Evolutionary conservation across 2,888 invertebrate species (phyloP).

Genomic region (Oscheius sp.): DNA sequence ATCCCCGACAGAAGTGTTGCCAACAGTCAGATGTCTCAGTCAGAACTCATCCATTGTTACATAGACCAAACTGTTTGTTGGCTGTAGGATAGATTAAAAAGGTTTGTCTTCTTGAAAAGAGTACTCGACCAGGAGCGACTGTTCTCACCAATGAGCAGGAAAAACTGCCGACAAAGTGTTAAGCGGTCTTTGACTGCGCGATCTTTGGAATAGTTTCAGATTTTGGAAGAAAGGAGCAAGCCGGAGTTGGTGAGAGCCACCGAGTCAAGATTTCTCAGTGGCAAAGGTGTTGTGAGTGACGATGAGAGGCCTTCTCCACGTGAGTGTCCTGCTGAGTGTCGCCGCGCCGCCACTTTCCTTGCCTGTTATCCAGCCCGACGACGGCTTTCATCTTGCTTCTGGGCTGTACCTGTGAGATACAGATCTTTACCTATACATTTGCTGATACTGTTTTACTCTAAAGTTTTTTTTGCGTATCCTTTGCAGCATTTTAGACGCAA

Average conservation of each 20-base stretch:
- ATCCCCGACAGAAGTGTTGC: constrained; percentile 33
- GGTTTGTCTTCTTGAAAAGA: constrained; percentile 4
- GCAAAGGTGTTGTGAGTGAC: constrained; percentile 37
- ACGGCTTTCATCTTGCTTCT: constrained; percentile 31
- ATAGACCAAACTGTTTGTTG: neutral
- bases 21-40: neutral
- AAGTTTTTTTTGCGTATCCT: neutral
- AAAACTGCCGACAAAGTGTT: constrained; percentile 20
- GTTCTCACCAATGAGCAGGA: constrained; percentile 22
- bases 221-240: neutral
- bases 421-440: neutral
- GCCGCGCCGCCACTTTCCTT: constrained; percentile 36
- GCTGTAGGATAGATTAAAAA: neutral
- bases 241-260: neutral
- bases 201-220: neutral
- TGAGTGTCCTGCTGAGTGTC: constrained; percentile 38
- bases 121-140: constrained; percentile 5
- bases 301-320: constrained; percentile 35
- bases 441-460: neutral
- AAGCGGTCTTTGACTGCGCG: too few species aligned
- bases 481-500: neutral
- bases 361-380: constrained; percentile 33
- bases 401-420: neutral
- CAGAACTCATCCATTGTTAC: neutral
- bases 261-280: constrained; percentile 27